Conservation (phyloP, 2,797 vertebrate species). For the Schizopygopsis malacanthus region DNA sequence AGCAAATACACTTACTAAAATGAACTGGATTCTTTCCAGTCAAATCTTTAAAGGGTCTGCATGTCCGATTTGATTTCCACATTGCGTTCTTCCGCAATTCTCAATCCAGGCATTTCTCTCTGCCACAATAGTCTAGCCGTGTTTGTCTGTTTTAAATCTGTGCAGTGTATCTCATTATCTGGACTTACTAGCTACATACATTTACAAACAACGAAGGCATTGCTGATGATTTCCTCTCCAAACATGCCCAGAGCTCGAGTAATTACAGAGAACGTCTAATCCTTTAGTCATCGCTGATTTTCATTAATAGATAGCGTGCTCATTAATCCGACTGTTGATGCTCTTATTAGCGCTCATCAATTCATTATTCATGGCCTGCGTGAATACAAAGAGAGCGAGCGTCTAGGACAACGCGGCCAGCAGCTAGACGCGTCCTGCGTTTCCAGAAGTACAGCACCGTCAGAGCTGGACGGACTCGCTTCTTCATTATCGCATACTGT, state of each 20-base stretch:
- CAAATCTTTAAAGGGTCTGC: neutral
- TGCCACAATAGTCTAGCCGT: neutral
- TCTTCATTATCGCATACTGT: constrained; percentile 6
- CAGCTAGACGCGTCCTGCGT: constrained; percentile 3
- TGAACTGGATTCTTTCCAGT: constrained; percentile 44
- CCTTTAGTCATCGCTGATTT: constrained; percentile 54
- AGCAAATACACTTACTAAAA: constrained; percentile 64
- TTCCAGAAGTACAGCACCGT: constrained; percentile 3
- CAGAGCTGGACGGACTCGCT: neutral
- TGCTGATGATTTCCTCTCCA: constrained; percentile 27
- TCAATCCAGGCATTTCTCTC: neutral
- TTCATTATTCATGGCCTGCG: constrained; percentile 73
- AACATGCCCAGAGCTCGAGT: constrained; percentile 35
- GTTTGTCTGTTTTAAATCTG: neutral
- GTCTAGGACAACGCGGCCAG: constrained; percentile 27
- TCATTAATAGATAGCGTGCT: constrained; percentile 63
- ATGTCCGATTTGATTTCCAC: constrained; percentile 9
- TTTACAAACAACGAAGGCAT: constrained; percentile 5
- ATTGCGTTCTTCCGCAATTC: neutral
- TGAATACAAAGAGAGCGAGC: constrained; percentile 68
- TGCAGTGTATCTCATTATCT: neutral
- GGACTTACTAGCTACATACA: neutral
- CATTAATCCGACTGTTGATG: constrained; percentile 70
- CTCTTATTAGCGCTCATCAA: constrained; percentile 71
- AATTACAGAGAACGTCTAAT: constrained; percentile 57